Evolutionary conservation across 2,797 vertebrate genomes (phyloP), one percentile per base, ranked within the genome.

Genomic region (Sebastes nivosus): DNA sequence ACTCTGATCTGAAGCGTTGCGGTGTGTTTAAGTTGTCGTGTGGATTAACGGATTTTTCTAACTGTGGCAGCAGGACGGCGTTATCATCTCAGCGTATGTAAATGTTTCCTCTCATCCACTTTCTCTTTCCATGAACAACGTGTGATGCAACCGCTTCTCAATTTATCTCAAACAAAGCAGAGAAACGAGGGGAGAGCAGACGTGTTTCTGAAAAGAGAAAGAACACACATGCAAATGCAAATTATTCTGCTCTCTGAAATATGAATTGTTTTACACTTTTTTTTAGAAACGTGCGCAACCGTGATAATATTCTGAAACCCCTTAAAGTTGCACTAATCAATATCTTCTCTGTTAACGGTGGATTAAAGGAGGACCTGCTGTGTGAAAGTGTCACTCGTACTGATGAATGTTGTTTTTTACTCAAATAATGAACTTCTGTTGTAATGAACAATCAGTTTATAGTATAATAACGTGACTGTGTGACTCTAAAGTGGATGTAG

Each of bases 61-160:
- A 22, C 25, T 2, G 52, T 2, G 52, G 36, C 58, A 16, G 29
- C 1, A 8, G 18, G 42, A 76, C 22, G 57, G 65, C 10, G 6
- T 59, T 42, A 42, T 67, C 60, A n/a, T 25, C 30, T 4, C 74
- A 50, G 58, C 34, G 32, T 8, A 42, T 42, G 14, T 16, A 42
- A 42, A 42, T 42, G 38, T 42, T 42, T 42, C 38, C 38, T 42
- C 38, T 42, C 38, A 42, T 42, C 38, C 38, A 42, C 38, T 42
- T 57, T 34, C 42, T 54, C 36, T 71, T 66, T 71, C 58, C 32
- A 18, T 5, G n/a, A 75, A 71, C 50, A 38, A 14, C 25, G 67
- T 65, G 63, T 80, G 82, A 84, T n/a, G 77, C 77, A 83, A 80
- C 68, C 11, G 58, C 64, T 4, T 38, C 50, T 77, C 72, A 63